Base-by-base conservation (phyloP, 2,888 invertebrate species). In the Gari tellinella region DNA sequence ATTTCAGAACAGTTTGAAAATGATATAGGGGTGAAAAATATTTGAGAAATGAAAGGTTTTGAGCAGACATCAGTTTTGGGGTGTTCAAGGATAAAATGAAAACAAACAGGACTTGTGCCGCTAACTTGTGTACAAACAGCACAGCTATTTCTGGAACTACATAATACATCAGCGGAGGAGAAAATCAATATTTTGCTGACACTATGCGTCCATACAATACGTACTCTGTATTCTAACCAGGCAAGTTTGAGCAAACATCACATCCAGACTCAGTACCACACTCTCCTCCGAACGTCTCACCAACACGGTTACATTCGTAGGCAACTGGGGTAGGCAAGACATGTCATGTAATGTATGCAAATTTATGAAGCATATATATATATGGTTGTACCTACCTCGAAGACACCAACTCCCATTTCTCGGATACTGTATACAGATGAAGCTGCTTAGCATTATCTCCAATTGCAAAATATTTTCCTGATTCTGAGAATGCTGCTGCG, bases 361-460 rank as follows among this genome's bases (percentile, higher is more conserved):
- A 48, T 48, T 23, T 31, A 31, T 31, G 31, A 31, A 10, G 31
- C 31, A 7, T 31, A 10, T 10, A 31, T 10, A 31, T 10, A 31
- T 7, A 31, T 17, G 52, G 2, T 17, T 26, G 23, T 12, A 49
- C 72, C 55, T 52, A 78, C 78, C 78, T 66, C 45, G 73, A 46
- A 23, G 53, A 60, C 5, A 74, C 31, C 10, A 64, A 57, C 25
- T 72, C 61, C 64, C 67, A 70, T 45, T 64, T 45, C 19, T 65
- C 51, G 8, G 56, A 45, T 31, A 57, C 58, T 52, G 51, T 65
- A 46, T 78, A 89, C 41, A 91, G 72, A 58, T 82, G 83, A 19
- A 90, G 81, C 64, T 81, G 79, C 67, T 91, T 91, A 45, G 69
- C 52, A 76, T 89, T 86, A 72, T 91, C 89, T 53, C 86, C 85